A percentile compares a stretch with the other conserved stretches of the same genome.
Conservation (phyloP, 2,888 invertebrate genomes). For the Sminthurinus aureus region DNA sequence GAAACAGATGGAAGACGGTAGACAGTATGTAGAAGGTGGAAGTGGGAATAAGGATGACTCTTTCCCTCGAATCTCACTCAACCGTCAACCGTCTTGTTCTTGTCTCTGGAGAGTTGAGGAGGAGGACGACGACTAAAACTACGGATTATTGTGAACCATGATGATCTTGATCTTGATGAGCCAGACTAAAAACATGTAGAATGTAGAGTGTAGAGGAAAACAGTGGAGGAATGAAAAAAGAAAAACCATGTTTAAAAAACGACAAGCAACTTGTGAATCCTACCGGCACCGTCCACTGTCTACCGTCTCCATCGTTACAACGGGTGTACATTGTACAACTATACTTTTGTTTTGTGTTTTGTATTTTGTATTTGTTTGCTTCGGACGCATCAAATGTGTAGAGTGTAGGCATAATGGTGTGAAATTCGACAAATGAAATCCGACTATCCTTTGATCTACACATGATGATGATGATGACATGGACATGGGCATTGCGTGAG, state of each 20-base stretch:
- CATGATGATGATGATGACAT: background rate
- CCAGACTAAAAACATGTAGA: background rate
- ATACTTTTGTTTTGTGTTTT: too few relatives aligned
- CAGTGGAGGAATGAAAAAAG: background rate
- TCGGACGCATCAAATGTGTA: background rate
- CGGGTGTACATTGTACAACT: too few relatives aligned
- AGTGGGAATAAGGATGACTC: too few relatives aligned
- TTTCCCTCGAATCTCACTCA: too few relatives aligned
- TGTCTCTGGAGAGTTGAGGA: background rate
- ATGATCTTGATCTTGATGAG: background rate
- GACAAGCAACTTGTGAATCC: too few relatives aligned
- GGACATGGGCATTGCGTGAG: background rate
- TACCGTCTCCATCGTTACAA: too few relatives aligned
- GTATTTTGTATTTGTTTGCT: background rate
- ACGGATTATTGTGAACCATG: background rate
- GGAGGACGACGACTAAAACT: background rate
- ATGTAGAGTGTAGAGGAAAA: background rate
- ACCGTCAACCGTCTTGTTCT: too few relatives aligned
- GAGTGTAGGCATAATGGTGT: background rate
- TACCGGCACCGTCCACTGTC: too few relatives aligned
- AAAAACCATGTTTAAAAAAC: too few relatives aligned
- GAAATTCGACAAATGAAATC: conserved; percentile 9
- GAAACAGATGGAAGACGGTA: too few relatives aligned
- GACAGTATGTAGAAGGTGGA: too few relatives aligned
- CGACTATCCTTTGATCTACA: conserved; percentile 25